phyloP scores from a whole-genome alignment of 2,888 invertebrate species.

The Fabriciana adippe region DNA sequence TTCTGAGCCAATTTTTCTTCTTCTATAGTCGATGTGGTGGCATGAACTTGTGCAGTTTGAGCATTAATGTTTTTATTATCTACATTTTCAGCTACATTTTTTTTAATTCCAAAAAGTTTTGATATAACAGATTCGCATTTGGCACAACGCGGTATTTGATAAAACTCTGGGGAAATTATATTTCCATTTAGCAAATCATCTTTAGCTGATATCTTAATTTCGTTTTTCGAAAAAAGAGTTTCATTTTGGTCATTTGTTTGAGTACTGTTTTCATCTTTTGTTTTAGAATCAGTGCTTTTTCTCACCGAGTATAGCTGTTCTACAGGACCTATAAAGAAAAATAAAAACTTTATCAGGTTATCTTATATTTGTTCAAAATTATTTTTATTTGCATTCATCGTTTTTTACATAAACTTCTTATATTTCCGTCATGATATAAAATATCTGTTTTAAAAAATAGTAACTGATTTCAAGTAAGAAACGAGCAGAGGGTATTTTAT shows the following conservation, averaged over 20 bases:
- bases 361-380: no score
- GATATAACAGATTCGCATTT: slow-evolving; percentile 20
- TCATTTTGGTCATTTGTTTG: slow-evolving; percentile 22
- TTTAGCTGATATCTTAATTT: background rate
- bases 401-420: no score
- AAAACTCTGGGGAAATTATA: slow-evolving; percentile 14
- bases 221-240: slow-evolving; percentile 26
- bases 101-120: slow-evolving; percentile 21
- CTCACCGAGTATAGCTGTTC: slow-evolving; percentile 24
- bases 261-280: slow-evolving; percentile 13
- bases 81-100: background rate
- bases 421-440: no score
- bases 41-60: slow-evolving; percentile 24
- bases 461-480: no score
- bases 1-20: slow-evolving; percentile 57
- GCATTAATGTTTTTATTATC: background rate
- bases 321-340: slow-evolving; percentile 20
- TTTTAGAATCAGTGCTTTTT: slow-evolving; percentile 28
- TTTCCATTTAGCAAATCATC: slow-evolving; percentile 14
- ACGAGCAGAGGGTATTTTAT: no score
- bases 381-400: no score
- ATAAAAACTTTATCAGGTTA: background rate
- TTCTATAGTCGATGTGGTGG: slow-evolving; percentile 48
- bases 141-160: slow-evolving; percentile 6
- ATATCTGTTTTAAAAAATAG: no score